Percentiles rank a stretch among this genome's conserved stretches.
phyloP scores from a whole-genome alignment of 2,888 invertebrate species.

The Tridacna crocea region DNA sequence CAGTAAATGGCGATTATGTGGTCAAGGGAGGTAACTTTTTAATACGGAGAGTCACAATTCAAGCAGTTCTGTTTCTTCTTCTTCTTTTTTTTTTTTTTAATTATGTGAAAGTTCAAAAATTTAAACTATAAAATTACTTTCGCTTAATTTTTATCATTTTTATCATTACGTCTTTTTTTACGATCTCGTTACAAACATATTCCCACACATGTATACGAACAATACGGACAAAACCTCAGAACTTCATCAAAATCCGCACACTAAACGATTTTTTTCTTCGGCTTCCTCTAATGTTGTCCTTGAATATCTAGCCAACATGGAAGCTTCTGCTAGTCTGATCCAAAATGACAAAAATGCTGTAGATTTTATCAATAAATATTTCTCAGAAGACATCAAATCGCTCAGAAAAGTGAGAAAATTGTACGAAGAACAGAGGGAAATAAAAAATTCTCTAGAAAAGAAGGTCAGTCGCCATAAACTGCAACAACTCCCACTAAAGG shows the following conservation, averaged over 20 bases:
- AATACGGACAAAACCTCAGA: too few relatives aligned
- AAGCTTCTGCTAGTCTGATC: slow-evolving; percentile 44
- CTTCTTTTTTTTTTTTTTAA: too few relatives aligned
- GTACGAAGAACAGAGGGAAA: slow-evolving; percentile 58
- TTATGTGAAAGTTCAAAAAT: too few relatives aligned
- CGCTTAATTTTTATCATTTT: too few relatives aligned
- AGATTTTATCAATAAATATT: slow-evolving; percentile 71
- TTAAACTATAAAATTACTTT: too few relatives aligned
- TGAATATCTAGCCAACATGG: slow-evolving; percentile 42
- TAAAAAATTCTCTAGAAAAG: slow-evolving; percentile 67
- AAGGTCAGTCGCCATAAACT: slow-evolving; percentile 67
- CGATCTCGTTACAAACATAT: too few relatives aligned
- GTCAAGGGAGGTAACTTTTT: slow-evolving; percentile 10
- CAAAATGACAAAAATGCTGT: slow-evolving; percentile 61
- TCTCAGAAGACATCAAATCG: slow-evolving; percentile 69
- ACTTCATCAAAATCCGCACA: not conserved
- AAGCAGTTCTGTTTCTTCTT: too few relatives aligned
- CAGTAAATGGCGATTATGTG: slow-evolving; percentile 6
- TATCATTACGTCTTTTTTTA: too few relatives aligned
- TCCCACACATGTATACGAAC: too few relatives aligned
- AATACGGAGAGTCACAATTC: not conserved
- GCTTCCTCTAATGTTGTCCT: not conserved
- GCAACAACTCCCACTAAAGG: too few relatives aligned
- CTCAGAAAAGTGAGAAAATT: slow-evolving; percentile 68
- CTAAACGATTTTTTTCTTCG: not conserved